These are phyloP conservation scores for Drosophila prosaltans DNA, from an alignment of 1,140 invertebrate species.

Conservation along the genomic window DNA sequence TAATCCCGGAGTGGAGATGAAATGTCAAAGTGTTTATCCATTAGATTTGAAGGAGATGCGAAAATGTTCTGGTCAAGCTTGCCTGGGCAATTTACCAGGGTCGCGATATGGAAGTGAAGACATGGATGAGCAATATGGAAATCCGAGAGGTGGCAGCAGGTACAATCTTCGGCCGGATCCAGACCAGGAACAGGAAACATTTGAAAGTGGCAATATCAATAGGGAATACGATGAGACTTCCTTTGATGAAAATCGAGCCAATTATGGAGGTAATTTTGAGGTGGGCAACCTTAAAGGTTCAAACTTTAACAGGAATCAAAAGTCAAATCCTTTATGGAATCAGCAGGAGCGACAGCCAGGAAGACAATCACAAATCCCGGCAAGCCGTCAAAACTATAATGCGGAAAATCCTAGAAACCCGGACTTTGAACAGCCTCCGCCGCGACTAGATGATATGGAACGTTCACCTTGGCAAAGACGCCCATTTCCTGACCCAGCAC, in stretches of 20 bases:
- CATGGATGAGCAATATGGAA: conserved; percentile 10
- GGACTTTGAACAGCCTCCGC: conserved; percentile 20
- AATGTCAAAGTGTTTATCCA: conserved; percentile 57
- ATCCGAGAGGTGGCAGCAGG: not conserved
- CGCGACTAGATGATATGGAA: conserved; percentile 44
- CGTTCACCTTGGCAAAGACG: conserved; percentile 35
- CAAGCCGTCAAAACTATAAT: not conserved
- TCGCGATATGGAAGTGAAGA: conserved; percentile 8
- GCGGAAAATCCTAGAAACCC: not conserved
- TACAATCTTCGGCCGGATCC: conserved; percentile 22
- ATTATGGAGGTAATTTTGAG: conserved; percentile 20
- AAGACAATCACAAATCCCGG: not conserved
- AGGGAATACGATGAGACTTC: conserved; percentile 28
- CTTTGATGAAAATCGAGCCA: not conserved
- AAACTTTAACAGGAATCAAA: conserved; percentile 25
- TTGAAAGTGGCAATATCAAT: conserved; percentile 17
- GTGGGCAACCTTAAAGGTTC: conserved; percentile 56
- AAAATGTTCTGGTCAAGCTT: conserved; percentile 41
- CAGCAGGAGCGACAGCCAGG: conserved; percentile 23
- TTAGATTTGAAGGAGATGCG: conserved; percentile 51
- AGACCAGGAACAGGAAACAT: conserved; percentile 20
- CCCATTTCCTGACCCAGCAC: not conserved
- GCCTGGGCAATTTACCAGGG: conserved; percentile 48
- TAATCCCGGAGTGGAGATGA: conserved; percentile 45
- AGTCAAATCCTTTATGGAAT: conserved; percentile 10